Evolutionary conservation across 92 coral and sea anemone genomes (phyloP).

Genomic region (Isaurus tuberculatus): DNA sequence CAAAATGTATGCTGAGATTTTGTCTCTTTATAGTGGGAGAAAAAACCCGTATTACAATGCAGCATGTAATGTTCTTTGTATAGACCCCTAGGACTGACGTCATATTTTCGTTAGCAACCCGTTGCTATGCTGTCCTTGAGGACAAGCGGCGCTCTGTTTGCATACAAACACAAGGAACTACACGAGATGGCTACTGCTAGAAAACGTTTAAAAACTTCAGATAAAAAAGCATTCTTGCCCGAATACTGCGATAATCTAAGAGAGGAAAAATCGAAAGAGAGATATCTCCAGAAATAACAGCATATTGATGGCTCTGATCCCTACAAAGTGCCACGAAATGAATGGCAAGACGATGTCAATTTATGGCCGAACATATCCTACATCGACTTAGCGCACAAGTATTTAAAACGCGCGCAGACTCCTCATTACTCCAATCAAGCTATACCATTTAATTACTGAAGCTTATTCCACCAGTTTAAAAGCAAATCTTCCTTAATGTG

Average conservation of each 20-base stretch:
- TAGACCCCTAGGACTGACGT: no score
- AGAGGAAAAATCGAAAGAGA: conserved; percentile 23
- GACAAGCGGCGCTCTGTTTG: no score
- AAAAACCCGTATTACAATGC: no score
- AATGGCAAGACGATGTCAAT: conserved; percentile 55
- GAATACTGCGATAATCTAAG: conserved; percentile 34
- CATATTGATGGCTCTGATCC: conserved; percentile 44
- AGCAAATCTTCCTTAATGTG: no score
- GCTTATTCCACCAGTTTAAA: no score
- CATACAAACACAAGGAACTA: conserved; percentile 5
- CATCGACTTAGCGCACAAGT: conserved; percentile 64
- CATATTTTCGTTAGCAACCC: conserved; percentile 17
- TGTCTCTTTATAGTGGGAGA: no score
- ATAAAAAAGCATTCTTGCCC: conserved; percentile 27
- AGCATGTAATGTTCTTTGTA: no score
- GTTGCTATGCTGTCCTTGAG: no score
- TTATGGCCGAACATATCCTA: conserved; percentile 58
- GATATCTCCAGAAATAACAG: conserved; percentile 13
- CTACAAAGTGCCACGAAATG: conserved; percentile 55
- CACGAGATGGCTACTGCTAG: conserved; percentile 13
- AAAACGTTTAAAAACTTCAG: conserved; percentile 32
- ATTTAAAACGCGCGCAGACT: no score
- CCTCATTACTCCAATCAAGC: no score
- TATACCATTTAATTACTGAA: no score
- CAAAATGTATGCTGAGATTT: no score